Conservation (phyloP, 1,140 invertebrate species). For the Brachionus plicatilis region DNA sequence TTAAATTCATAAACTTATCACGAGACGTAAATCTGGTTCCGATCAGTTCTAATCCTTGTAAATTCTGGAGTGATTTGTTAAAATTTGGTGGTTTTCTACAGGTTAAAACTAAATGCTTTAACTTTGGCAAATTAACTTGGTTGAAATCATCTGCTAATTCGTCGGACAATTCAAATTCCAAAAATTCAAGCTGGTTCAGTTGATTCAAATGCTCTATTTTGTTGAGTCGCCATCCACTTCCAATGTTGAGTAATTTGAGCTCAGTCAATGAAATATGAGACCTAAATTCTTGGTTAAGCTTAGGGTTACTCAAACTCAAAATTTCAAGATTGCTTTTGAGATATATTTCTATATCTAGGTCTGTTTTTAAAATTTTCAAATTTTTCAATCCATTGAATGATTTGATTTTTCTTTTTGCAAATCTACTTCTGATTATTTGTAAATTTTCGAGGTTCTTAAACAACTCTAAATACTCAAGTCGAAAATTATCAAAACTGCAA, state of each 20-base stretch:
- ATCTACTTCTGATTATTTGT: background rate
- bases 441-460: background rate
- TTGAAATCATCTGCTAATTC: background rate
- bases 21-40: background rate
- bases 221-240: background rate
- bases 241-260: background rate
- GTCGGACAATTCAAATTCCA: background rate
- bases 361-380: background rate
- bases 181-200: background rate
- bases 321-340: background rate
- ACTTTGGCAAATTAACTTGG: background rate
- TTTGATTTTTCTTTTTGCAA: background rate
- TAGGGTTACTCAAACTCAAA: background rate
- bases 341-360: background rate
- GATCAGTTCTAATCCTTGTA: background rate
- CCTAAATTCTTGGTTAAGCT: background rate
- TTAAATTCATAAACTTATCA: background rate
- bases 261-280: background rate
- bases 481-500: background rate
- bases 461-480: background rate
- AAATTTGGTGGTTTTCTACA: background rate
- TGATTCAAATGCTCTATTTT: background rate
- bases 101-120: background rate
- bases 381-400: background rate
- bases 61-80: background rate